These are phyloP conservation scores for Pristionchus arcanus DNA, from an alignment of 2,888 invertebrate genomes.

Conservation along the genomic window DNA sequence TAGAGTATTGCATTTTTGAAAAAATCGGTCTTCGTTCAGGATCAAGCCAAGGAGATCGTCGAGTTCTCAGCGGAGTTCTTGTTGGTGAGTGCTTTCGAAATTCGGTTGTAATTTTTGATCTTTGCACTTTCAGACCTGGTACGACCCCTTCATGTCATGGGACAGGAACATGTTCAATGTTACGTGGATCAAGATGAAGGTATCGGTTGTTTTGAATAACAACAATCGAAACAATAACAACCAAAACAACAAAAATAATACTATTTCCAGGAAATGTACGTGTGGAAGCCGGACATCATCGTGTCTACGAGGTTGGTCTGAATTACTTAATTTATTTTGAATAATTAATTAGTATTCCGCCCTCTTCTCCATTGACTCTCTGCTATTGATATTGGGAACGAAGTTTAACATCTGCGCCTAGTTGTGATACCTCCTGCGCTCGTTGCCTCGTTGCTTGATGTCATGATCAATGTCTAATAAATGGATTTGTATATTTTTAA, in stretches of 20 bases:
- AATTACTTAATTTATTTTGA: not conserved
- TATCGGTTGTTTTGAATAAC: constrained; percentile 33
- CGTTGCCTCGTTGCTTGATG: too few relatives aligned
- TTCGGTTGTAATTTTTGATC: not conserved
- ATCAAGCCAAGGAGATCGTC: constrained; percentile 66
- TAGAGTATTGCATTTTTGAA: too few relatives aligned
- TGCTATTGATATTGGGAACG: too few relatives aligned
- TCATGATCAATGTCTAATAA: too few relatives aligned
- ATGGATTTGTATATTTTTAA: too few relatives aligned
- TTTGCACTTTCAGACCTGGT: constrained; percentile 58
- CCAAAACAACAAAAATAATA: too few relatives aligned
- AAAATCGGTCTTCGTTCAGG: too few relatives aligned
- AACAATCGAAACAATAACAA: constrained; percentile 28
- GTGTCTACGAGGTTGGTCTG: not conserved
- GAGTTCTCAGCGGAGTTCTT: constrained; percentile 67
- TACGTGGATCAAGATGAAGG: constrained; percentile 67
- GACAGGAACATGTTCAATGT: constrained; percentile 59
- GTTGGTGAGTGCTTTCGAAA: constrained; percentile 47
- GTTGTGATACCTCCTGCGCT: too few relatives aligned
- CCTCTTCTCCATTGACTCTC: too few relatives aligned
- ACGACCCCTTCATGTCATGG: constrained; percentile 65
- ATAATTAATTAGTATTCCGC: too few relatives aligned
- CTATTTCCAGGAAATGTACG: constrained; percentile 53
- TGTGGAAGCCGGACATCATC: constrained; percentile 67
- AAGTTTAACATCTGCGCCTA: too few relatives aligned